Conservation (phyloP, 2,113 vertebrate species). For the Syrrhaptes paradoxus region DNA sequence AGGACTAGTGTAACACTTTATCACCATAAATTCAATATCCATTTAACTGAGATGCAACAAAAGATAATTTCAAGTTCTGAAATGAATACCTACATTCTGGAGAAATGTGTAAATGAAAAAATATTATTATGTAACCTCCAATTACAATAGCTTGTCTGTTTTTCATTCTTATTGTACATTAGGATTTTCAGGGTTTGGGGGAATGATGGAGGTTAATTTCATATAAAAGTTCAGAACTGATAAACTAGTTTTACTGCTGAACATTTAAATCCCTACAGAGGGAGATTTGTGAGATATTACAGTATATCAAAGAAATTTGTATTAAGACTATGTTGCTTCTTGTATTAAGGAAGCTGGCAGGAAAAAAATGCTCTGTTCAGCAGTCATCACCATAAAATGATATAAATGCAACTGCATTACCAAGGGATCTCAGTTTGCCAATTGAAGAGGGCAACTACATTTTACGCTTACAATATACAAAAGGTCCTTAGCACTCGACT, state of each 20-base stretch:
- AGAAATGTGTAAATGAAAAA: background rate
- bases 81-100: background rate
- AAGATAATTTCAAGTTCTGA: background rate
- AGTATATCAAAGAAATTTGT: slow-evolving; percentile 23
- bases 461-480: background rate
- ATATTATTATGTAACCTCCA: background rate
- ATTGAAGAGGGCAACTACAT: background rate
- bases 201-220: background rate
- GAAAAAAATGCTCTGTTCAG: slow-evolving; percentile 7
- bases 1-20: background rate
- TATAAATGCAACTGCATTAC: slow-evolving; percentile 1
- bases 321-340: slow-evolving; percentile 5
- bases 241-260: background rate
- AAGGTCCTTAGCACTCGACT: background rate
- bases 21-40: background rate
- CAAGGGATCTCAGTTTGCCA: background rate
- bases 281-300: background rate
- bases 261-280: background rate
- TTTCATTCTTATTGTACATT: background rate
- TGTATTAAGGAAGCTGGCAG: background rate
- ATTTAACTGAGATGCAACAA: background rate
- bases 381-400: background rate
- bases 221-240: background rate
- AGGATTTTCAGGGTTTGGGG: background rate
- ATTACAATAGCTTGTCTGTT: background rate